These are phyloP conservation scores for Macroramphosus scolopax DNA, from an alignment of 2,797 vertebrate genomes.

Conservation along the genomic window DNA sequence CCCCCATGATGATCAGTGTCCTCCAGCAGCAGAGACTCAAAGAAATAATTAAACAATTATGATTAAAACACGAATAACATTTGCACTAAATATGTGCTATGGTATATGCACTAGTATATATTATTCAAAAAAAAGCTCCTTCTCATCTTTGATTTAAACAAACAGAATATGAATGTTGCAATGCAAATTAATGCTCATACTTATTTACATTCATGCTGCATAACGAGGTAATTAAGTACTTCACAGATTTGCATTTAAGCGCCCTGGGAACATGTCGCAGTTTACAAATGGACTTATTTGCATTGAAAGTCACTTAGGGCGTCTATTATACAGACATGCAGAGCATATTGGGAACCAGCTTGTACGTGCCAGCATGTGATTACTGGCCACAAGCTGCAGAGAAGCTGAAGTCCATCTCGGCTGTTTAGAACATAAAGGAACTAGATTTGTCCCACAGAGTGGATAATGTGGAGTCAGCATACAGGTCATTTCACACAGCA, in stretches of 20 bases:
- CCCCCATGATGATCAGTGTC: no score
- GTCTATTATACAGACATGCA: constrained; percentile 40
- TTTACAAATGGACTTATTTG: constrained; percentile 49
- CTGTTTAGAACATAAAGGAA: constrained; percentile 12
- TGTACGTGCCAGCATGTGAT: constrained; percentile 5
- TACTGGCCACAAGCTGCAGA: constrained; percentile 1
- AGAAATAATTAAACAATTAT: no score
- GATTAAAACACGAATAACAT: no score
- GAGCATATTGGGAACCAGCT: constrained; percentile 23
- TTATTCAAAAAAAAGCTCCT: constrained; percentile 1
- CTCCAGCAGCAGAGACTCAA: no score
- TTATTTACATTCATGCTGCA: no score
- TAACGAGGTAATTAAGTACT: not conserved
- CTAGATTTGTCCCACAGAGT: not conserved
- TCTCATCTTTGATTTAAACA: constrained; percentile 7
- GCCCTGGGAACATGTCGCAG: constrained; percentile 54
- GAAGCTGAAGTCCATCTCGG: constrained; percentile 31
- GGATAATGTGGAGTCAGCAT: not conserved
- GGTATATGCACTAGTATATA: no score
- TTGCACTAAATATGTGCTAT: no score
- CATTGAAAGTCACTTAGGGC: constrained; percentile 37
- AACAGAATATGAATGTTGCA: constrained; percentile 1
- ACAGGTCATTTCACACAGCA: not conserved
- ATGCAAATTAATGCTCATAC: no score
- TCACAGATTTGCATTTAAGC: constrained; percentile 16